Evolutionary conservation across 2,888 invertebrate species (phyloP).

Genomic region (Acronicta alni): DNA sequence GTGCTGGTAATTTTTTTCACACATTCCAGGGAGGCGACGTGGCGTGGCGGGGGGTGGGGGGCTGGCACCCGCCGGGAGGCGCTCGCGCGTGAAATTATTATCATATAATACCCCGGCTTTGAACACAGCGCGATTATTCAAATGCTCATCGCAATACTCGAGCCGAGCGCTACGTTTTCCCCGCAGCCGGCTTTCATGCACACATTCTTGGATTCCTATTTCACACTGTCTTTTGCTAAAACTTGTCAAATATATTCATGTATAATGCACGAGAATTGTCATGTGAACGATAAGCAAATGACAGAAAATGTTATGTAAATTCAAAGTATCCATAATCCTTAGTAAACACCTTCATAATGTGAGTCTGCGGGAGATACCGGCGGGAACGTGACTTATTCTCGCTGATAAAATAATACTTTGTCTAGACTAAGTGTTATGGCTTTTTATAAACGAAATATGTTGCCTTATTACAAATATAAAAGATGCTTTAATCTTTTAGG

Average conservation of each 20-base stretch:
- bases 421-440: conserved; percentile 72
- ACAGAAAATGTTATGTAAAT: conserved; percentile 88
- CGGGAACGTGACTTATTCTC: conserved; percentile 79
- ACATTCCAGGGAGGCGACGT: conserved; percentile 77
- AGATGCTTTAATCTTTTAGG: conserved; percentile 26
- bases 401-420: conserved; percentile 76
- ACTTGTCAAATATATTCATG: conserved; percentile 86
- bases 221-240: conserved; percentile 77
- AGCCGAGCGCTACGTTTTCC: conserved; percentile 46
- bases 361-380: conserved; percentile 75
- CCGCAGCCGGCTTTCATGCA: conserved; percentile 61
- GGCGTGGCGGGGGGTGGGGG: conserved; percentile 65
- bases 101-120: conserved; percentile 85
- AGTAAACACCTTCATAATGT: conserved; percentile 81
- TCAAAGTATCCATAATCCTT: conserved; percentile 82
- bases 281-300: conserved; percentile 88
- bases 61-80: conserved; percentile 71
- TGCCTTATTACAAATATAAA: conserved; percentile 30
- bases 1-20: conserved; percentile 78
- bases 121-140: conserved; percentile 86
- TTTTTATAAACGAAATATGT: conserved; percentile 54
- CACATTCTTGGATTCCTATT: conserved; percentile 76
- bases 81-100: conserved; percentile 88
- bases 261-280: conserved; percentile 85
- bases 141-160: conserved; percentile 79